phyloP scores from a whole-genome alignment of 2,888 invertebrate species.

The Lepeophtheirus nordmannii region DNA sequence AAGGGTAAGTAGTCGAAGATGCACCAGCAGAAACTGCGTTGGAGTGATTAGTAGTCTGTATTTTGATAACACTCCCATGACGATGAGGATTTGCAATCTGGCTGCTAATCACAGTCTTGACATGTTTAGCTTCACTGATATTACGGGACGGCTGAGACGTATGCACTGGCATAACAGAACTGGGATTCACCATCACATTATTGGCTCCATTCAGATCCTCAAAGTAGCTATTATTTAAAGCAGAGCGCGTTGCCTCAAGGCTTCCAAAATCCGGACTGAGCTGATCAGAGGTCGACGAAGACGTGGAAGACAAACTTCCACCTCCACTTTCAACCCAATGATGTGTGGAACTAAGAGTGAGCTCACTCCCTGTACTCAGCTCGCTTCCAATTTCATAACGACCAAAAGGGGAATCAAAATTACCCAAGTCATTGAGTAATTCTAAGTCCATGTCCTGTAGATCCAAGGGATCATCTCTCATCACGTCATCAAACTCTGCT shows the following conservation, averaged over 20 bases:
- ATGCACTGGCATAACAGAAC: slow-evolving; percentile 63
- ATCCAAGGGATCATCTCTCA: slow-evolving; percentile 45
- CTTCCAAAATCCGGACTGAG: background rate
- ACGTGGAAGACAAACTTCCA: background rate
- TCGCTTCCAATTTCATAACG: background rate
- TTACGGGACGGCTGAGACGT: slow-evolving; percentile 5
- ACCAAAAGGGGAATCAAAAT: slow-evolving; percentile 26
- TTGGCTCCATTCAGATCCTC: slow-evolving; percentile 37
- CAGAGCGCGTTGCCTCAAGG: background rate
- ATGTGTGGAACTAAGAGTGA: slow-evolving; percentile 6
- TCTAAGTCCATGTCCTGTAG: slow-evolving; percentile 48
- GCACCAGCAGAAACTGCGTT: background rate
- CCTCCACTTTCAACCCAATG: background rate
- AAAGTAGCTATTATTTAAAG: slow-evolving; percentile 13
- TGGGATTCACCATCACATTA: slow-evolving; percentile 73
- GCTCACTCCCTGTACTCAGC: background rate
- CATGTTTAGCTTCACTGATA: background rate
- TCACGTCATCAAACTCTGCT: slow-evolving; percentile 62
- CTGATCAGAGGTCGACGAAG: background rate
- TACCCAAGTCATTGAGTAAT: slow-evolving; percentile 45
- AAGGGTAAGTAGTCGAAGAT: background rate
- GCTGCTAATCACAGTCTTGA: background rate
- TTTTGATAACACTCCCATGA: background rate
- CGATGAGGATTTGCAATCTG: slow-evolving; percentile 18
- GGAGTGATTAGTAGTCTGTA: background rate